A percentile compares a stretch with the other conserved stretches of the same genome.
phyloP scores from a whole-genome alignment of 2,113 vertebrate species.

The Cisticola juncidis region DNA sequence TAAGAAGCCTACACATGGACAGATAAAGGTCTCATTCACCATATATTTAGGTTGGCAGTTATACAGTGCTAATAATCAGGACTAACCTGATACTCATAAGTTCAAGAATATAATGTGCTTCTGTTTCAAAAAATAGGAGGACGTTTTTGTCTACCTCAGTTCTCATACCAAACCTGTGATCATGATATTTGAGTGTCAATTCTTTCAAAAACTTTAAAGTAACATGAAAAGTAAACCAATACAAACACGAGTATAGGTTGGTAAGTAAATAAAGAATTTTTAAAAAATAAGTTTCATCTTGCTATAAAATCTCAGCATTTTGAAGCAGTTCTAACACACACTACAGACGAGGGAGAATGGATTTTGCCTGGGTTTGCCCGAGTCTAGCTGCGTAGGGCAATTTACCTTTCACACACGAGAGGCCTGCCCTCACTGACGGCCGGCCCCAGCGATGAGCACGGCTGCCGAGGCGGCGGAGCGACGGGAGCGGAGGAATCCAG shows the following conservation, averaged over 20 bases:
- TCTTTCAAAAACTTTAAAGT: not conserved
- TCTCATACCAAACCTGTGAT: not conserved
- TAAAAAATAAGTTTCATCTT: not conserved
- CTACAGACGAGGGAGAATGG: too few relatives aligned
- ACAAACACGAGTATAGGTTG: not conserved
- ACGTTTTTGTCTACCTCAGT: not conserved
- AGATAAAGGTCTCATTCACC: not conserved
- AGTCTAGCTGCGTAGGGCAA: accelerated
- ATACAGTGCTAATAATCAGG: not conserved
- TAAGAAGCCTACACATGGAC: not conserved
- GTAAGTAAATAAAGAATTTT: not conserved
- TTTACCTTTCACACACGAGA: slow-evolving; percentile 93
- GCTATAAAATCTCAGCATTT: not conserved
- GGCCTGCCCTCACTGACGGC: slow-evolving; percentile 85
- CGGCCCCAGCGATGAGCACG: slow-evolving; percentile 89
- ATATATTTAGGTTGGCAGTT: not conserved
- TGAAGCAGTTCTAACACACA: not conserved
- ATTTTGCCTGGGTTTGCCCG: not conserved
- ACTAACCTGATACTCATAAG: not conserved
- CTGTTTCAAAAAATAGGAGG: not conserved
- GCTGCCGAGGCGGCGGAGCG: slow-evolving; percentile 90
- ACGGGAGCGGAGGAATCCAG: slow-evolving; percentile 81
- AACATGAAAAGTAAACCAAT: not conserved
- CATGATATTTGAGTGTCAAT: not conserved
- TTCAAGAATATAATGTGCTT: not conserved